These are phyloP conservation scores for Eufriesea mexicana DNA, from an alignment of 1,140 invertebrate genomes.

Conservation along the genomic window DNA sequence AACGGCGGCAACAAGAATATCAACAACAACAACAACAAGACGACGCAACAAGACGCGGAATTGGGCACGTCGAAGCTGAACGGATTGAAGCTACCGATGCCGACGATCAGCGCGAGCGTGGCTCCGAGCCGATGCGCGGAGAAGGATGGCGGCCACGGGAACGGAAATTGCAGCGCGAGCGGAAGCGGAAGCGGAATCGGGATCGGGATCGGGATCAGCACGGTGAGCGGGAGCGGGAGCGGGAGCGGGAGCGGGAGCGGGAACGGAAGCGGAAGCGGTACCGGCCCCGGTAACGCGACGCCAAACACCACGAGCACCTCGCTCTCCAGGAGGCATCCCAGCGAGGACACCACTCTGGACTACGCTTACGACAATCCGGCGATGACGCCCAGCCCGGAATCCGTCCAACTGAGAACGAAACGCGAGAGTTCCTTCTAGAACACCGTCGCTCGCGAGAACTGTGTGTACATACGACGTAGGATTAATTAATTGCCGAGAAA, in stretches of 20 bases:
- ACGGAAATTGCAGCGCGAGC: conserved; percentile 4
- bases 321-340: conserved; percentile 83
- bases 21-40: conserved; percentile 45
- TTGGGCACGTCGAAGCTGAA: conserved; percentile 54
- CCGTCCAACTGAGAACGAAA: conserved; percentile 72
- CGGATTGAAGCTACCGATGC: conserved; percentile 75
- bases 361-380: conserved; percentile 88
- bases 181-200: conserved; percentile 72
- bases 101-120: conserved; percentile 76
- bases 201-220: conserved; percentile 25
- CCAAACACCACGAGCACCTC: conserved; percentile 84
- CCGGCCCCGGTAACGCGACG: conserved; percentile 80
- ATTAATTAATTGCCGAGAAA: not conserved
- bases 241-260: too few relatives aligned
- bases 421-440: conserved; percentile 78
- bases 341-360: conserved; percentile 86
- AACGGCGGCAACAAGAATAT: not conserved
- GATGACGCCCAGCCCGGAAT: conserved; percentile 85
- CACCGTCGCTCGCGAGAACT: not conserved
- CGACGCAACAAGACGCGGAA: conserved; percentile 72
- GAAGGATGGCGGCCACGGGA: not conserved
- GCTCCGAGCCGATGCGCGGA: conserved; percentile 41
- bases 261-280: conserved; percentile 42
- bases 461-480: conserved; percentile 29
- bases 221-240: conserved; percentile 63